These are phyloP conservation scores for Ceyx margarethae DNA, from an alignment of 2,113 vertebrate genomes.

Conservation along the genomic window DNA sequence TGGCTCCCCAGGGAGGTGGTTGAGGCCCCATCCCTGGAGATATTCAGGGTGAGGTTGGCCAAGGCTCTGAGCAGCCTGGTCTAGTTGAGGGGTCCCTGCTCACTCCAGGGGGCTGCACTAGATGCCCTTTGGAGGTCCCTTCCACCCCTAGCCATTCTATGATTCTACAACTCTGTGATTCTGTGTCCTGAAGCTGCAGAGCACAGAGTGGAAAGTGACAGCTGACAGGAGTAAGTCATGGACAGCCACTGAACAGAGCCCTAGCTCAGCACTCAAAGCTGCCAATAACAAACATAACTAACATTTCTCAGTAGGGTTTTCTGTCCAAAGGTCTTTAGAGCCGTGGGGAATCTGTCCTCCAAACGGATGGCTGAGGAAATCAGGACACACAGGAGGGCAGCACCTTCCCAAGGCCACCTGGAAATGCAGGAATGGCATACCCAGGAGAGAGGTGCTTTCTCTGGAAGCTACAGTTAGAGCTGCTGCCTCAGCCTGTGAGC, in stretches of 20 bases:
- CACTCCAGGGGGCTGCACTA: no score
- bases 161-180: no score
- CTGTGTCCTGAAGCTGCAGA: background rate
- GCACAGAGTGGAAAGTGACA: background rate
- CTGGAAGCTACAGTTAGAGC: background rate
- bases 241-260: accelerated
- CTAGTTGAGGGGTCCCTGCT: no score
- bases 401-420: background rate
- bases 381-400: background rate
- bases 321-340: background rate
- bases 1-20: no score
- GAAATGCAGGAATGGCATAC: background rate
- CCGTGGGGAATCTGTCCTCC: background rate
- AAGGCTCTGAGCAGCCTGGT: no score
- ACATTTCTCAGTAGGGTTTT: background rate
- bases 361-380: background rate
- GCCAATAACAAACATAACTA: background rate
- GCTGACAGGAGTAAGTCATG: background rate
- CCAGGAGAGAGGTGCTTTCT: background rate
- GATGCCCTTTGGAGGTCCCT: no score
- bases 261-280: background rate
- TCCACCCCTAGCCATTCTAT: no score
- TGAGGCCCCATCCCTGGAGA: no score
- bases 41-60: no score
- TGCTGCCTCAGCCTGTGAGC: background rate